Evolutionary conservation across 2,888 invertebrate species (phyloP).

Genomic region (Luperina nickerlii): DNA sequence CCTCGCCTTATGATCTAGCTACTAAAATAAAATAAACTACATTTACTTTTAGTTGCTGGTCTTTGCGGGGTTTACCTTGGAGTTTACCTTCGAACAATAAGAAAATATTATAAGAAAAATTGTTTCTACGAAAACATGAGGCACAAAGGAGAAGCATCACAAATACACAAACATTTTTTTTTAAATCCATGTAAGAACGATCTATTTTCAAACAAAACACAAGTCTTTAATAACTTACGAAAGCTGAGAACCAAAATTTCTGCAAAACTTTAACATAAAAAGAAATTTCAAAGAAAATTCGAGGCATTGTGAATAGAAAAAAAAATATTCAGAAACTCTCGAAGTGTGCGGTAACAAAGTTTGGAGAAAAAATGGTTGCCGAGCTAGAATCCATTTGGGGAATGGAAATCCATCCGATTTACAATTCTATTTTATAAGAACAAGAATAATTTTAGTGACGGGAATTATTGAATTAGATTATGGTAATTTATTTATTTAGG

Average conservation of each 20-base stretch:
- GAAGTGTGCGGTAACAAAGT: constrained; percentile 54
- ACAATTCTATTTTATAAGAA: constrained; percentile 46
- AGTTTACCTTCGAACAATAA: constrained; percentile 59
- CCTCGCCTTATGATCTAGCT: constrained; percentile 20
- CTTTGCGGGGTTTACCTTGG: constrained; percentile 57
- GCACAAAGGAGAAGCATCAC: constrained; percentile 45
- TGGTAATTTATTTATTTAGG: constrained; percentile 5
- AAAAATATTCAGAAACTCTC: constrained; percentile 36
- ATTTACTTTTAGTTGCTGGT: constrained; percentile 53
- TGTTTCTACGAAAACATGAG: constrained; percentile 38
- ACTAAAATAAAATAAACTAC: constrained; percentile 40
- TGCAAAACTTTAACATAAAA: constrained; percentile 43
- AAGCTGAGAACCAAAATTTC: constrained; percentile 31
- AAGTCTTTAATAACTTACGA: constrained; percentile 21
- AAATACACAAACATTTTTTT: constrained; percentile 44
- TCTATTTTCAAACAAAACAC: constrained; percentile 25
- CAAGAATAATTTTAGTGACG: constrained; percentile 25
- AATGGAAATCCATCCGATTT: constrained; percentile 56
- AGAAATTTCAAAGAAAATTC: constrained; percentile 49
- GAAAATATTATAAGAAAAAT: constrained; percentile 49
- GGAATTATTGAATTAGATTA: constrained; percentile 37
- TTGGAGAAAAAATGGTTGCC: constrained; percentile 46
- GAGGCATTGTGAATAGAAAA: constrained; percentile 54
- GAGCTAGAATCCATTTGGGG: constrained; percentile 53
- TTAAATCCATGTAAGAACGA: constrained; percentile 10